Evolutionary conservation across 2,113 vertebrate species (phyloP).

Genomic region (Apodemus sylvaticus): DNA sequence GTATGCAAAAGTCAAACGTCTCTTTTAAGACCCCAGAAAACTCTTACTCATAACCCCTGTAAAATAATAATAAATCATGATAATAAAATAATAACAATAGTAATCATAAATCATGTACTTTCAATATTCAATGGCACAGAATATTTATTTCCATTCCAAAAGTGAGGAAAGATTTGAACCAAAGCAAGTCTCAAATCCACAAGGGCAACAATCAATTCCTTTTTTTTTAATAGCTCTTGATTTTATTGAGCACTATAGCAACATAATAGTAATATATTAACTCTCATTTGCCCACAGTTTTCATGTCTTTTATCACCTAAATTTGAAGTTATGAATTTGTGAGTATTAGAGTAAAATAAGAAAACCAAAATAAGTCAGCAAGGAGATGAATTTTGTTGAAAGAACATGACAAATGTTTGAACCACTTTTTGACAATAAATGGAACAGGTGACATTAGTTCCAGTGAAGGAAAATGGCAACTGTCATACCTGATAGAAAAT

Average conservation of each 20-base stretch:
- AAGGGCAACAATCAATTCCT: background rate
- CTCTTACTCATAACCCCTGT: too few relatives aligned
- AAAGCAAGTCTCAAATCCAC: background rate
- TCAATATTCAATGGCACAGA: background rate
- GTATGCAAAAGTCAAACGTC: too few relatives aligned
- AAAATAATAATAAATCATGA: too few relatives aligned
- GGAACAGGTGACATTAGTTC: background rate
- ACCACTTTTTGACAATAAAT: background rate
- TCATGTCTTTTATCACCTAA: constrained; percentile 71
- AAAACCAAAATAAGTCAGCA: background rate
- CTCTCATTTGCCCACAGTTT: constrained; percentile 75
- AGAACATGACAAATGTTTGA: background rate
- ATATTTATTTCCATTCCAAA: background rate
- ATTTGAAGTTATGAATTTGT: constrained; percentile 10
- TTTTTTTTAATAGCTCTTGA: constrained; percentile 77
- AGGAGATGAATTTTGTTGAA: background rate
- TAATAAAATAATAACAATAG: too few relatives aligned
- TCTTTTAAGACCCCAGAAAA: too few relatives aligned
- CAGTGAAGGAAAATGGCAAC: background rate
- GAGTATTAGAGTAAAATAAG: background rate
- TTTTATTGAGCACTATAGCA: constrained; percentile 77
- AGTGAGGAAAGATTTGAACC: background rate
- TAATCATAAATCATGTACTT: background rate
- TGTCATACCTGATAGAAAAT: background rate
- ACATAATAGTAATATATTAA: constrained; percentile 72